Conservation (phyloP, 2,113 vertebrate species). For the Atractosteus spatula region DNA sequence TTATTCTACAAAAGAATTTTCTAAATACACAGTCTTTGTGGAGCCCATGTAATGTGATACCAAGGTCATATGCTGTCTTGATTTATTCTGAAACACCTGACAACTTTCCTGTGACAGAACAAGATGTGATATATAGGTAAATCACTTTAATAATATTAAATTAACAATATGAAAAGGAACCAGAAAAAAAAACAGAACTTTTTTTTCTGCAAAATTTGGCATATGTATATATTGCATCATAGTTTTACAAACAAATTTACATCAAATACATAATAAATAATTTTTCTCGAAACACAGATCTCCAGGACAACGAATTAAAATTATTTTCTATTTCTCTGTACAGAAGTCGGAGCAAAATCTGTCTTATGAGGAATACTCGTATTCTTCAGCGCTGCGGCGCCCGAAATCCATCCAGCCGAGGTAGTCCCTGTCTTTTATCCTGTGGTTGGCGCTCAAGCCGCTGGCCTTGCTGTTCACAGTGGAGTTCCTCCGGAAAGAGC, state of each 20-base stretch:
- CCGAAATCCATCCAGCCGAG: conserved; percentile 98
- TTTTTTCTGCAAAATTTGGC: conserved; percentile 73
- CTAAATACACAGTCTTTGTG: not conserved
- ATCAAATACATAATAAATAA: conserved; percentile 77
- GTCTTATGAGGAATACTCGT: conserved; percentile 83
- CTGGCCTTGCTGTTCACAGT: conserved; percentile 69
- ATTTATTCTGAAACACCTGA: conserved; percentile 43
- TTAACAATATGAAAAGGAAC: conserved; percentile 51
- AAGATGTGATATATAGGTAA: conserved; percentile 35
- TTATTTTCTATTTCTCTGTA: conserved; percentile 47
- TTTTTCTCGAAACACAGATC: conserved; percentile 66
- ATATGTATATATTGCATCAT: conserved; percentile 73
- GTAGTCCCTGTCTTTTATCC: conserved; percentile 94
- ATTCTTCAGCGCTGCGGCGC: conserved; percentile 91
- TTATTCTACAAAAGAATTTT: too few relatives aligned
- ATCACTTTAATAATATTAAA: conserved; percentile 59
- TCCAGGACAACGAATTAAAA: conserved; percentile 45
- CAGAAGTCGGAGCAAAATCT: conserved; percentile 32
- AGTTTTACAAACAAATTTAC: conserved; percentile 81
- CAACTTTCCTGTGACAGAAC: conserved; percentile 34
- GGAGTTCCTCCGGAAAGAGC: conserved; percentile 76
- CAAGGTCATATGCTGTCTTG: conserved; percentile 32
- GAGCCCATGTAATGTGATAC: conserved; percentile 20
- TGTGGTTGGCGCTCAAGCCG: conserved; percentile 72
- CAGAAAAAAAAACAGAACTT: conserved; percentile 51